phyloP scores from a whole-genome alignment of 2,888 invertebrate genomes.

The Drosophila affinis region DNA sequence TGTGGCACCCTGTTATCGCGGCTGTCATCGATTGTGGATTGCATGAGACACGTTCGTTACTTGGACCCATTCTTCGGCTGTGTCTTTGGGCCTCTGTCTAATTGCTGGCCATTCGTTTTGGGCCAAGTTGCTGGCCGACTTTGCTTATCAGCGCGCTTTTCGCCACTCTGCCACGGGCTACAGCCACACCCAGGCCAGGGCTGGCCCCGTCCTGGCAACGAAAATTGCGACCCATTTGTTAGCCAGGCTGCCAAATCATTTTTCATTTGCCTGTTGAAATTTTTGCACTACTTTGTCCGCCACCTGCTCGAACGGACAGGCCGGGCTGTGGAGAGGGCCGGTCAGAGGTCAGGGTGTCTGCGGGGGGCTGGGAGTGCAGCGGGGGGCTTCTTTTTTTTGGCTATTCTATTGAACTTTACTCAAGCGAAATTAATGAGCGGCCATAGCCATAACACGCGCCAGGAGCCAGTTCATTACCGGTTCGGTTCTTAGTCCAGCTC shows the following conservation, averaged over 20 bases:
- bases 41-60: conserved; percentile 43
- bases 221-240: conserved; percentile 58
- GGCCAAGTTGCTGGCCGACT: conserved; percentile 36
- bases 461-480: conserved; percentile 42
- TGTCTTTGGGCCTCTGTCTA: conserved; percentile 50
- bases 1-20: conserved; percentile 16
- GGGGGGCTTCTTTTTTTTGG: not conserved
- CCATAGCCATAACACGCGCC: conserved; percentile 67
- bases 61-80: conserved; percentile 6
- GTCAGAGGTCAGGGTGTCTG: not conserved
- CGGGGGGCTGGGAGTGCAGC: not conserved
- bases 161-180: conserved; percentile 14
- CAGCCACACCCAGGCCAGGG: not conserved
- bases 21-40: conserved; percentile 40
- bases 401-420: conserved; percentile 71
- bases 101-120: conserved; percentile 69
- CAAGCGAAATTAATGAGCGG: conserved; percentile 76
- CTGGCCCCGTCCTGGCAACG: not conserved
- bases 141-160: conserved; percentile 35
- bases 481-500: not conserved
- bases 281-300: conserved; percentile 57
- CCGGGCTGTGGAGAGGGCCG: not conserved
- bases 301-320: conserved; percentile 2
- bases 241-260: conserved; percentile 57
- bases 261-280: conserved; percentile 74